Conservation (phyloP, 2,797 vertebrate genomes). For the Enteromius unitaeniatus region DNA sequence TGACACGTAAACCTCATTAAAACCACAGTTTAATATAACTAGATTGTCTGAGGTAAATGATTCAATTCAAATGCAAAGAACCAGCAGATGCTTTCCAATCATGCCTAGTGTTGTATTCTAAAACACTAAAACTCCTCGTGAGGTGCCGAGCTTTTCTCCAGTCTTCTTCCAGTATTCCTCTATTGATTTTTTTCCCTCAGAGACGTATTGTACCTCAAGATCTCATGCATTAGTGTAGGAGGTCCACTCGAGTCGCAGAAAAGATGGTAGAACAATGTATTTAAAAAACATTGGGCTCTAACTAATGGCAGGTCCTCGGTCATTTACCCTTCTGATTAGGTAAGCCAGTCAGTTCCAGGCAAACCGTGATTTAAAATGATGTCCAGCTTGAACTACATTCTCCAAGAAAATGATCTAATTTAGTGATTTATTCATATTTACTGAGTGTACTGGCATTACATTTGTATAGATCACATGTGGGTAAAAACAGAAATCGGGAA, state of each 20-base stretch:
- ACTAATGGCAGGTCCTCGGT: slow-evolving; percentile 76
- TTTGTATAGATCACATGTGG: slow-evolving; percentile 91
- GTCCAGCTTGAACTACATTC: slow-evolving; percentile 83
- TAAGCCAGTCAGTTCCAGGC: slow-evolving; percentile 76
- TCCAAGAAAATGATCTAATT: slow-evolving; percentile 84
- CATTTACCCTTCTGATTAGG: slow-evolving; percentile 81
- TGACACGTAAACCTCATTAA: background rate
- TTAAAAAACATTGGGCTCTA: slow-evolving; percentile 75
- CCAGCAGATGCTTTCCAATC: background rate
- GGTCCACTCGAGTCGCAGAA: slow-evolving; percentile 62
- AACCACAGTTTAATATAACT: background rate
- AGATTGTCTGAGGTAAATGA: background rate
- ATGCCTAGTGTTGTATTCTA: slow-evolving; percentile 38
- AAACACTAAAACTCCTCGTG: slow-evolving; percentile 48
- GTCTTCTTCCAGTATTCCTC: slow-evolving; percentile 46
- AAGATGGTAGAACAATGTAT: slow-evolving; percentile 77
- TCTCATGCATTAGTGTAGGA: slow-evolving; percentile 71
- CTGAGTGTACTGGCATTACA: slow-evolving; percentile 87
- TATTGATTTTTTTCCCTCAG: slow-evolving; percentile 68
- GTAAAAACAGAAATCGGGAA: slow-evolving; percentile 69
- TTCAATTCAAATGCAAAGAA: slow-evolving; percentile 12
- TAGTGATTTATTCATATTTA: slow-evolving; percentile 95
- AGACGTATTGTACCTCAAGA: slow-evolving; percentile 64
- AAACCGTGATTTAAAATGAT: slow-evolving; percentile 84
- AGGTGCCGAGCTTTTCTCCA: slow-evolving; percentile 46